These are phyloP conservation scores for Porphyrio hochstetteri DNA, from an alignment of 2,113 vertebrate species.

Conservation along the genomic window DNA sequence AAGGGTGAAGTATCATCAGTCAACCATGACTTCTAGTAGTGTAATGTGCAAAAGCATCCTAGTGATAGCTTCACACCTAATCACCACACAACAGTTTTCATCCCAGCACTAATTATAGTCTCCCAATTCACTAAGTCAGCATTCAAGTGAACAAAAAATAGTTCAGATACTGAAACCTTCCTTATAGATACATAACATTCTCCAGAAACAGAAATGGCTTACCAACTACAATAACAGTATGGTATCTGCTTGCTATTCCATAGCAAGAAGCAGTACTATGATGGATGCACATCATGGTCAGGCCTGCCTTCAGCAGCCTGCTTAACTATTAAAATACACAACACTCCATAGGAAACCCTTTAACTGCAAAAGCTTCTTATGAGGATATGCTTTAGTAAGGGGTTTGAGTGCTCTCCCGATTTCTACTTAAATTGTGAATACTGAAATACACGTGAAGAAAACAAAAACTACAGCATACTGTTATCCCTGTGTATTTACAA, in stretches of 20 bases:
- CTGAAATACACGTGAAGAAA: background rate
- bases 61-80: background rate
- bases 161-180: background rate
- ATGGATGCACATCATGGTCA: background rate
- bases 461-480: background rate
- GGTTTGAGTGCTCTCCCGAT: background rate
- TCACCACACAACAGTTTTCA: background rate
- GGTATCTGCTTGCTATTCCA: background rate
- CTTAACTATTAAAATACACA: background rate
- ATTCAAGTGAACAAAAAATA: background rate
- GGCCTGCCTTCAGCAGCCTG: background rate
- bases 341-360: background rate
- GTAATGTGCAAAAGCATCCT: background rate
- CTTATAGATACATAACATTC: background rate
- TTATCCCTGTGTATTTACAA: background rate
- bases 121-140: background rate
- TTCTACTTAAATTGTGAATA: background rate
- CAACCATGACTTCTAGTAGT: background rate
- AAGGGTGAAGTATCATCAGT: background rate
- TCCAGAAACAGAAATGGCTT: background rate
- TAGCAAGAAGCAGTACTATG: background rate
- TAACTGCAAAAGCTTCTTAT: background rate
- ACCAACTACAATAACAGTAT: background rate
- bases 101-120: background rate
- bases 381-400: background rate